These are phyloP conservation scores for Xenopus laevis DNA, from an alignment of 2,113 vertebrate species.

Conservation along the genomic window DNA sequence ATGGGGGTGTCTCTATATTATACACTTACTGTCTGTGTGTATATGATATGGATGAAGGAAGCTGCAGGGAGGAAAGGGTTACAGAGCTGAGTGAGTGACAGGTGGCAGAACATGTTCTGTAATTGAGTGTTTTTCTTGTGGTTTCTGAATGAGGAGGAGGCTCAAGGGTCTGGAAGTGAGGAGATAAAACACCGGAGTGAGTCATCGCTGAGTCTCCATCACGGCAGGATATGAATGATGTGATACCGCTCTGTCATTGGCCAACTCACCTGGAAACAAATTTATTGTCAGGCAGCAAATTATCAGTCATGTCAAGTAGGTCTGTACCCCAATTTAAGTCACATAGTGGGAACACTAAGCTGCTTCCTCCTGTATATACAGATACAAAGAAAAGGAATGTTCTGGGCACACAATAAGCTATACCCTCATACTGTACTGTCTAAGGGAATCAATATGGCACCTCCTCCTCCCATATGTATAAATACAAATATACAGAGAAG, in stretches of 20 bases:
- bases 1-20: no score
- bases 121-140: not conserved
- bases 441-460: no score
- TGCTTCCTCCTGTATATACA: no score
- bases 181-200: conserved; percentile 4
- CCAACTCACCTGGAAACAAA: conserved; percentile 11
- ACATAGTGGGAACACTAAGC: no score
- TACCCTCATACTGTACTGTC: no score
- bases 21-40: no score
- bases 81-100: not conserved
- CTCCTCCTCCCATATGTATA: no score
- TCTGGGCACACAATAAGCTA: no score
- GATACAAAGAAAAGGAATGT: not conserved
- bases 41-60: no score
- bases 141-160: not conserved
- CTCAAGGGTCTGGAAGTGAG: not conserved
- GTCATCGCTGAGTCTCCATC: conserved; percentile 10
- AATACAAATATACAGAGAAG: no score
- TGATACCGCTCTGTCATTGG: not conserved
- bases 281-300: not conserved
- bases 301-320: no score
- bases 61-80: not conserved
- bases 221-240: conserved; percentile 18
- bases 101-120: not conserved
- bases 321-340: no score